Conservation (phyloP, 2,888 invertebrate genomes). For the Apeira syringaria region DNA sequence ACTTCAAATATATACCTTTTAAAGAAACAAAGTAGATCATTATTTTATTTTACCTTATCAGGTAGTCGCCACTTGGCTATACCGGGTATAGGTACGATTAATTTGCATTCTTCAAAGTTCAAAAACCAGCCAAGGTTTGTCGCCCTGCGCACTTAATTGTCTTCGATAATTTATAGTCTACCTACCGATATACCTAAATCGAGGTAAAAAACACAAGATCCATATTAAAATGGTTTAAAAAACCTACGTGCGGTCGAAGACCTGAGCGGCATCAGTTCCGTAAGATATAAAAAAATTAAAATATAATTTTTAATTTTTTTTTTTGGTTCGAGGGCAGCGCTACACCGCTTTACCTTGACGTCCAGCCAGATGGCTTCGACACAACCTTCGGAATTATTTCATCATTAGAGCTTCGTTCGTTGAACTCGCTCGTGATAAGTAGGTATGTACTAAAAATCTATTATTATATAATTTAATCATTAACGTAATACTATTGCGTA, state of each 20-base stretch:
- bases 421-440: slow-evolving; percentile 52
- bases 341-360: slow-evolving; percentile 52
- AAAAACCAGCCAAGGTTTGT: slow-evolving; percentile 43
- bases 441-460: slow-evolving; percentile 11
- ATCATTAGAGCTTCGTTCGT: slow-evolving; percentile 60
- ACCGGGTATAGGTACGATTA: slow-evolving; percentile 6
- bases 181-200: slow-evolving; percentile 19
- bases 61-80: too few relatives aligned
- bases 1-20: too few relatives aligned
- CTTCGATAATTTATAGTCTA: slow-evolving; percentile 24
- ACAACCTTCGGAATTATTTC: slow-evolving; percentile 69
- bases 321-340: slow-evolving; percentile 53
- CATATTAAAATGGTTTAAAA: slow-evolving; percentile 41
- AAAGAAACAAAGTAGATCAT: too few relatives aligned
- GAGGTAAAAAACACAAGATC: slow-evolving; percentile 18
- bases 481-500: slow-evolving; percentile 11
- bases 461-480: slow-evolving; percentile 15
- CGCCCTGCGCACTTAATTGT: slow-evolving; percentile 37
- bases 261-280: slow-evolving; percentile 51
- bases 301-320: slow-evolving; percentile 37
- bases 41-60: too few relatives aligned
- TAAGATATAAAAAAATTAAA: slow-evolving; percentile 31
- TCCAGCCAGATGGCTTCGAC: slow-evolving; percentile 38
- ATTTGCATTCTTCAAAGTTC: slow-evolving; percentile 44
- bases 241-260: slow-evolving; percentile 48